These are phyloP conservation scores for Asarcornis scutulata DNA, from an alignment of 2,113 vertebrate species.

Conservation along the genomic window DNA sequence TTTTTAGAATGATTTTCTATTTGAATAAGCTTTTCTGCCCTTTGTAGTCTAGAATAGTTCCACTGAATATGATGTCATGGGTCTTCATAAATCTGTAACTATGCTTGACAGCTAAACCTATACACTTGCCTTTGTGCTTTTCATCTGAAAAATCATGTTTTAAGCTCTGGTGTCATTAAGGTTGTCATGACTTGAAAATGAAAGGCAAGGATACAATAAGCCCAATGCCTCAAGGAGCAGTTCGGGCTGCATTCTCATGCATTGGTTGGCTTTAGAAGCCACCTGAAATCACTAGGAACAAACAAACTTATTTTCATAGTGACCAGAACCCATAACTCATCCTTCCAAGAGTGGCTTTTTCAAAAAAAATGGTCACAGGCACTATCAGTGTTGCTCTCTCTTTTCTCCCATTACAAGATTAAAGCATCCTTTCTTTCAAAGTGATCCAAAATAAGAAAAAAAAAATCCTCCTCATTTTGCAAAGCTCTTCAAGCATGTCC, in stretches of 20 bases:
- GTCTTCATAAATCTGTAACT: slow-evolving; percentile 9
- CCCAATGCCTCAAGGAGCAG: neutral
- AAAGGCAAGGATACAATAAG: neutral
- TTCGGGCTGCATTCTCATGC: neutral
- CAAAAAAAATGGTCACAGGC: neutral
- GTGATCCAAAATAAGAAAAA: neutral
- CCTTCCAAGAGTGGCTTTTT: neutral
- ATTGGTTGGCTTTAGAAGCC: neutral
- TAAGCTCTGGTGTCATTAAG: neutral
- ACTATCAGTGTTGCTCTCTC: neutral
- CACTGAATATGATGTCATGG: neutral
- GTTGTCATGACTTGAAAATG: neutral
- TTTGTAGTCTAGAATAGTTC: neutral
- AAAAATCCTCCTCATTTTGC: neutral
- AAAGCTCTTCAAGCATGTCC: neutral
- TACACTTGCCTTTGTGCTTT: neutral
- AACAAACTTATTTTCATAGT: neutral
- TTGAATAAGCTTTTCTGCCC: neutral
- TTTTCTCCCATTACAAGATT: rapidly evolving
- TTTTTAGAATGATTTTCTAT: neutral
- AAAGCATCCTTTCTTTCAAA: neutral
- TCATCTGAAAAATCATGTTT: neutral
- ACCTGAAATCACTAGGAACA: neutral
- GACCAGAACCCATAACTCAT: neutral
- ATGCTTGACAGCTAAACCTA: neutral